These are phyloP conservation scores for Eremophila alpestris DNA, from an alignment of 2,797 vertebrate genomes.

Conservation along the genomic window DNA sequence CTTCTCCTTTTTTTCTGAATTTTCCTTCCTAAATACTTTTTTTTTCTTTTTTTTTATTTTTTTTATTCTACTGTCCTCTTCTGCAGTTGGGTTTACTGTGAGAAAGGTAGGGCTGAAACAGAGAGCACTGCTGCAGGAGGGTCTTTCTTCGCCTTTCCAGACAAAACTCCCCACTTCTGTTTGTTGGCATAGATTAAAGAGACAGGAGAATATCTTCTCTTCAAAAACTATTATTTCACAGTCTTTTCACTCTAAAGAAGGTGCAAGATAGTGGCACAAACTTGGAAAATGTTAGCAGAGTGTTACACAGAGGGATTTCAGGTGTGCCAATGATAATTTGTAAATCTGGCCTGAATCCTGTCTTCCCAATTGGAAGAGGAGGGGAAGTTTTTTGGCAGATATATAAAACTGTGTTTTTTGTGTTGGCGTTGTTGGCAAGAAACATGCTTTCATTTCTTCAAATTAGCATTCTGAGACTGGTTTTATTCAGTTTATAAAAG, in stretches of 20 bases:
- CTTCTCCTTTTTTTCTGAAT: neutral
- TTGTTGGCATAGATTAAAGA: neutral
- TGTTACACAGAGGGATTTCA: neutral
- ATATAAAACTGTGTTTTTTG: neutral
- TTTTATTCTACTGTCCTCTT: neutral
- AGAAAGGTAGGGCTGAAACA: neutral
- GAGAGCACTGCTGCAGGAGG: fast-evolving
- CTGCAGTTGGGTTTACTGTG: neutral
- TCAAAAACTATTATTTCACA: neutral
- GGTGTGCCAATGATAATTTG: neutral
- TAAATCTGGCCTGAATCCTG: neutral
- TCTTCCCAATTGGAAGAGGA: neutral
- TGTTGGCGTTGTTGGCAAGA: neutral
- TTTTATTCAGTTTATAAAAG: neutral
- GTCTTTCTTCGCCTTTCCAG: neutral
- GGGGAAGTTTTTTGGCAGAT: neutral
- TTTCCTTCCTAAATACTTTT: neutral
- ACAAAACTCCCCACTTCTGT: neutral
- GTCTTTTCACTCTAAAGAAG: neutral
- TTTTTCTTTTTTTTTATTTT: neutral
- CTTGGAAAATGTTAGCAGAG: neutral
- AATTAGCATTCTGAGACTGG: neutral
- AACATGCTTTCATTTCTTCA: neutral
- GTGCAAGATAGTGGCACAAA: neutral
- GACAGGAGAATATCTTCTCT: neutral